Percentiles rank a stretch among this genome's conserved stretches.
phyloP scores from a whole-genome alignment of 2,113 vertebrate species.

The Zapornia atra region DNA sequence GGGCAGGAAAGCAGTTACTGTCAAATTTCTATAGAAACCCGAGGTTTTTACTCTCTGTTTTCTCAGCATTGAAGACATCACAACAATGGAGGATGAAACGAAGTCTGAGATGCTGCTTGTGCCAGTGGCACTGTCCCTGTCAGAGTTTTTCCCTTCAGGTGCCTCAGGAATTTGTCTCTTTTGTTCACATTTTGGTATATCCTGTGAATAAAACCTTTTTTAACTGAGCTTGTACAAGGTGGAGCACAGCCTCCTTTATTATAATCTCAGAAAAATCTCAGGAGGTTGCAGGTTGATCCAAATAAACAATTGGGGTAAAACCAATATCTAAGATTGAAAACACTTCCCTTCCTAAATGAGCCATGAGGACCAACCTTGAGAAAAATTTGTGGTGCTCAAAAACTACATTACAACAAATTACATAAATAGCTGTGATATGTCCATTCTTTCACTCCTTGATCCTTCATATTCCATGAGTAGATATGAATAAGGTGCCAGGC shows the following conservation, averaged over 20 bases:
- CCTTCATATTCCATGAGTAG: neutral
- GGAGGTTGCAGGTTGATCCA: neutral
- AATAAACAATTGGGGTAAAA: neutral
- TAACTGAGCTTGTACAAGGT: neutral
- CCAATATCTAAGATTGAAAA: neutral
- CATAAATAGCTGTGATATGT: neutral
- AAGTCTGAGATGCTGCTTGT: neutral
- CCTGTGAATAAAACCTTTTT: neutral
- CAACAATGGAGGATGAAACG: neutral
- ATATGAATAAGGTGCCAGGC: neutral
- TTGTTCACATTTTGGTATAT: neutral
- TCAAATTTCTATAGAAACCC: neutral
- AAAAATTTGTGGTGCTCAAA: neutral
- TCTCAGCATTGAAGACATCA: neutral
- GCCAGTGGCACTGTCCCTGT: neutral
- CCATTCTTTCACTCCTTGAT: neutral
- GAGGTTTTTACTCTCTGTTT: neutral
- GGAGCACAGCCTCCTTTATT: neutral
- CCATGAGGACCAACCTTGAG: neutral
- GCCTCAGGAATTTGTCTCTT: neutral
- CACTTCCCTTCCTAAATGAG: neutral
- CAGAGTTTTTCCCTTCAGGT: neutral
- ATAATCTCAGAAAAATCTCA: neutral
- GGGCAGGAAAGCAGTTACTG: neutral
- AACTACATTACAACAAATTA: neutral